These are phyloP conservation scores for Caenorhabditis brenneri DNA, from an alignment of 1,140 invertebrate genomes.

Conservation along the genomic window DNA sequence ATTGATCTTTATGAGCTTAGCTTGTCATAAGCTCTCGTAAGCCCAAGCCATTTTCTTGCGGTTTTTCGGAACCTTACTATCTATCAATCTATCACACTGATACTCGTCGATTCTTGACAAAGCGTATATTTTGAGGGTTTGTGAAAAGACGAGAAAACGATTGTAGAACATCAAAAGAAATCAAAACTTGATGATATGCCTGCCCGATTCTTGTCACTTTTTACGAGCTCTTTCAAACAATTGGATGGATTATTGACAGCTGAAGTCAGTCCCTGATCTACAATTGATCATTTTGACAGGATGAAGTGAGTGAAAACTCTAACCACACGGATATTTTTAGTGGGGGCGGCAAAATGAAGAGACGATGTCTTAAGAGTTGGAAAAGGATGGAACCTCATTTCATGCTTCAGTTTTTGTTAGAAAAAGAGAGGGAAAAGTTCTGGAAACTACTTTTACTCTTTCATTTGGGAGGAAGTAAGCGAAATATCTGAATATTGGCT, in stretches of 20 bases:
- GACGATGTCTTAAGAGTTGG: constrained; percentile 39
- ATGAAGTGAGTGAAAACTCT: constrained; percentile 26
- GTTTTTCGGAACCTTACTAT: too few relatives aligned
- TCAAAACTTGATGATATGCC: constrained; percentile 42
- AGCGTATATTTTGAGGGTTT: not conserved
- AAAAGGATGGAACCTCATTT: constrained; percentile 39
- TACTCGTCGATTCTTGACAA: not conserved
- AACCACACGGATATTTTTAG: constrained; percentile 42
- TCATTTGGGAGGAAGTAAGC: not conserved
- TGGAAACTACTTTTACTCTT: constrained; percentile 28
- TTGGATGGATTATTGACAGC: constrained; percentile 39
- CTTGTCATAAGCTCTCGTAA: too few relatives aligned
- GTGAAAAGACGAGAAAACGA: constrained; percentile 17
- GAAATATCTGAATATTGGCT: not conserved
- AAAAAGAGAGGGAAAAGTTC: not conserved
- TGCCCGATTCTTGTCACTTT: constrained; percentile 30
- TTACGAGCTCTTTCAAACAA: constrained; percentile 42
- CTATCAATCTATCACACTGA: constrained; percentile 26
- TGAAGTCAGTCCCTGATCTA: constrained; percentile 17
- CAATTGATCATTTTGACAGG: constrained; percentile 43
- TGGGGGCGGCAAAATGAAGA: constrained; percentile 30
- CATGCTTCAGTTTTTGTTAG: not conserved
- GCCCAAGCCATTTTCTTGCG: too few relatives aligned
- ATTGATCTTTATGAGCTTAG: too few relatives aligned
- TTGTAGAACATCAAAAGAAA: constrained; percentile 41